Base-by-base conservation (phyloP, 2,113 vertebrate species). In the Heloderma charlesbogerti region DNA sequence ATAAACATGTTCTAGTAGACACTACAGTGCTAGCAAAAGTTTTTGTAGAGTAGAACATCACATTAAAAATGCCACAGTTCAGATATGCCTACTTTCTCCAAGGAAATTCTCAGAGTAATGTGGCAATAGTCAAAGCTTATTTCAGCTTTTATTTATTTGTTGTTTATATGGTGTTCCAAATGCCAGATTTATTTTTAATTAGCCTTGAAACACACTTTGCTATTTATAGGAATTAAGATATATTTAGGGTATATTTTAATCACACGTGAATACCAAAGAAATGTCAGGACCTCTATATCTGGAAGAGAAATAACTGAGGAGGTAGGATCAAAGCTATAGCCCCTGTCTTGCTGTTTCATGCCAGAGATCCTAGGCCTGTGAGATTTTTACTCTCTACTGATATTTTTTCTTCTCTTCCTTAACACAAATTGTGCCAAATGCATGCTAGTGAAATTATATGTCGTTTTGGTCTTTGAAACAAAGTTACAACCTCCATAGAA, bases 231-330 rank as follows among this genome's bases (percentile, higher is more conserved):
- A 96, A 89, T 94, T 94, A 92, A 94, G 93, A 94, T 97, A 88
- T 96, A 96, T 97, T 98, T 96, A 92, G 94, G 90, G 94, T 97
- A 88, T 96, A 96, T 97, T 97, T 96, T 96, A 96, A 92, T 95
- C 88, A 1, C 72, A 77, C 90, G 92, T 91, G 92, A 96, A 96
- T 96, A 92, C 95, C 94, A 91, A 77, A 94, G 95, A 96, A 97
- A 95, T 97, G 94, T 95, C 96, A 97, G 88, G 63, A 51, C 48
- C 88, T 95, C 94, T 95, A 92, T 96, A 96, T 94, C 45, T 43
- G 92, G 94, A 95, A 95, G 90, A 81, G 45, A 93, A 91, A 94
- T 93, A 95, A 92, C 43, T 45, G 90, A 88, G 51, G 89, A 89
- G 37, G 67, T 87, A 94, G 71, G 93, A 95, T 96, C 93, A 96